Base-by-base conservation (phyloP, 2,888 invertebrate species). In the Dryococelus australis region DNA sequence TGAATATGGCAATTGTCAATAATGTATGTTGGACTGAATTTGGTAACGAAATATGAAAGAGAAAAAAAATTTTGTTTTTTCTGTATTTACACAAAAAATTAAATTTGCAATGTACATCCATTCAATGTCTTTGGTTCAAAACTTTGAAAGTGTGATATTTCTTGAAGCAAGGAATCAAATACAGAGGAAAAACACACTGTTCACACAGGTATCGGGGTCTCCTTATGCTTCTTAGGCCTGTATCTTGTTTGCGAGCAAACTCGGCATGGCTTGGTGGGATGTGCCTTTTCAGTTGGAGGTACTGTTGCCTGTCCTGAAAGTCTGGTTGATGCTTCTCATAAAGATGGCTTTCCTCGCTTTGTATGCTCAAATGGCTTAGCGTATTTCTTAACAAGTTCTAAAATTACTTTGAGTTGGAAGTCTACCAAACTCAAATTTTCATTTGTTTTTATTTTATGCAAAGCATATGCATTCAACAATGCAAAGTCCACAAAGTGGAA, bases 161-260 rank as follows among this genome's bases (percentile, higher is more conserved):
- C 65, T 65, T 65, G 24, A 65, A 65, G 16, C 65, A 65, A 20
- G 65, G 65, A 20, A 65, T 65, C 65, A 65, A 24, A 80, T 28
- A 85, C 51, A 85, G 86, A 20, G n/a, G 28, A 87, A 81, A 4
- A 81, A 16, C 81, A 81, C 27, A 81, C 26, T 81, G 13, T 81
- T 27, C 12, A 81, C 27, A 81, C 81, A 81, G 27, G 35, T 81
- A 81, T 35, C 27, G n/a, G 81, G 12, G 81, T 35, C 35, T 81
- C 81, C 81, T 81, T 81, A 16, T 26, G 12, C 35, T 35, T 81
- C 20, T 81, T 10, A 13, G 16, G 65, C 13, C 65, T 16, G 16
- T 81, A 35, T 35, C 35, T 26, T 81, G 81, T 81, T 81, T 81
- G 81, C 16, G 27, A 81, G 28, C 28, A 81, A 35, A 65, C 65